phyloP scores from a whole-genome alignment of 2,888 invertebrate genomes.

The Automeris io region DNA sequence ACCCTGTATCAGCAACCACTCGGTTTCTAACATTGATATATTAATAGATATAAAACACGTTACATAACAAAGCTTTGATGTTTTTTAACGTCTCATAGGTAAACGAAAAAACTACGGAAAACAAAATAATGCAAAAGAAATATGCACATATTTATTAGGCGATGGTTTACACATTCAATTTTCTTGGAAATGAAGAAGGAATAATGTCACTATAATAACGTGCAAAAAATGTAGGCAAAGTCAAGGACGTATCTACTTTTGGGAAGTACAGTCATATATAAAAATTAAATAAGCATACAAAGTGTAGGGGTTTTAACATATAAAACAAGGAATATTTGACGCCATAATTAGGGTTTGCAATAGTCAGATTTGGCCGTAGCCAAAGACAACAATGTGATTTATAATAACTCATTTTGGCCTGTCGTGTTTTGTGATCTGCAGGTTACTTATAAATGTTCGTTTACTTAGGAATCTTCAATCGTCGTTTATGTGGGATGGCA shows the following conservation, averaged over 20 bases:
- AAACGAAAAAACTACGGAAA: conserved; percentile 2
- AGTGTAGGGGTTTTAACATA: neutral
- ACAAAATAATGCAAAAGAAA: conserved; percentile 6
- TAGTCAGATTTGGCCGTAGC: no score
- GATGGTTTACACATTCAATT: conserved; percentile 5
- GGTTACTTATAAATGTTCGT: no score
- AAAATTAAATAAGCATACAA: neutral
- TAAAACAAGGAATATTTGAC: neutral
- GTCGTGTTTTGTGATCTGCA: no score
- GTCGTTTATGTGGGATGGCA: no score
- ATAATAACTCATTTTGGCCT: no score
- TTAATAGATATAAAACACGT: no score
- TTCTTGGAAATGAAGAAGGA: conserved; percentile 6
- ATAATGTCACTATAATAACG: conserved; percentile 9
- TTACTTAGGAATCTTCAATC: no score
- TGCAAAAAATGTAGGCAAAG: conserved; percentile 12
- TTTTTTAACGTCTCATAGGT: neutral
- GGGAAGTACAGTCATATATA: neutral
- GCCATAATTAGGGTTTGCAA: no score
- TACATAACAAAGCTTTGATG: neutral
- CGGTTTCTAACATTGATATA: no score
- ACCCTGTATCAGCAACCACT: no score
- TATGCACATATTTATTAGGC: conserved; percentile 2
- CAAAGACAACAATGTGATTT: no score
- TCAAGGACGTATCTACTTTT: conserved; percentile 8